Evolutionary conservation across 2,888 invertebrate genomes (phyloP).

Genomic region (Panopea generosa): DNA sequence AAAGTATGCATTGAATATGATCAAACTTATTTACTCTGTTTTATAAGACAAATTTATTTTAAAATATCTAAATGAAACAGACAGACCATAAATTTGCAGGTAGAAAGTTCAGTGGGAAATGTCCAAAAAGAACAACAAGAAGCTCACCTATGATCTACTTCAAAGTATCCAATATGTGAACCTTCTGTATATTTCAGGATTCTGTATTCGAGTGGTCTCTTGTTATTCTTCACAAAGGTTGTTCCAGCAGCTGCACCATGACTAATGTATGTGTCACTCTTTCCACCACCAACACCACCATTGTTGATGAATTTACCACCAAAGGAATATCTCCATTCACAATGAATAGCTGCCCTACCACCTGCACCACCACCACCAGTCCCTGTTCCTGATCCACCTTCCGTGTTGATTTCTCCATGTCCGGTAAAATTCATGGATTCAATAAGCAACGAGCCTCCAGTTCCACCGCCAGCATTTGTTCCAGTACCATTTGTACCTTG

Average conservation of each 20-base stretch:
- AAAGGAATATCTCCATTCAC: slow-evolving; percentile 72
- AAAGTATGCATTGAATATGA: no score
- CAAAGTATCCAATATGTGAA: slow-evolving; percentile 71
- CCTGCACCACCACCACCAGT: slow-evolving; percentile 74
- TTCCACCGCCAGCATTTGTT: slow-evolving; percentile 72
- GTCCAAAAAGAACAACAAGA: no score
- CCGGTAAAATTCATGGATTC: slow-evolving; percentile 75
- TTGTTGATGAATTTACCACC: slow-evolving; percentile 72
- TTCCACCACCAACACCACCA: slow-evolving; percentile 70
- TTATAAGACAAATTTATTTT: no score
- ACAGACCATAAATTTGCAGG: no score
- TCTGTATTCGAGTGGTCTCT: slow-evolving; percentile 73
- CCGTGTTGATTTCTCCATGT: slow-evolving; percentile 74
- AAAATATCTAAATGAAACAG: no score
- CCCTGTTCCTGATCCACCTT: slow-evolving; percentile 71
- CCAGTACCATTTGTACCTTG: slow-evolving; percentile 69
- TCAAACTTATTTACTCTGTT: no score
- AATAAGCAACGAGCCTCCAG: slow-evolving; percentile 74
- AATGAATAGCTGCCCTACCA: slow-evolving; percentile 74
- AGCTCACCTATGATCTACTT: slow-evolving; percentile 64
- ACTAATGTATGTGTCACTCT: slow-evolving; percentile 10
- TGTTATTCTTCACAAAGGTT: slow-evolving; percentile 75
- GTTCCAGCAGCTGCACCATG: slow-evolving; percentile 77
- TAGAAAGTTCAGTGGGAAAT: no score
- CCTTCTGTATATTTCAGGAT: slow-evolving; percentile 69